Base-by-base conservation (phyloP, 2,888 invertebrate genomes). In the Drosophila crucigera region DNA sequence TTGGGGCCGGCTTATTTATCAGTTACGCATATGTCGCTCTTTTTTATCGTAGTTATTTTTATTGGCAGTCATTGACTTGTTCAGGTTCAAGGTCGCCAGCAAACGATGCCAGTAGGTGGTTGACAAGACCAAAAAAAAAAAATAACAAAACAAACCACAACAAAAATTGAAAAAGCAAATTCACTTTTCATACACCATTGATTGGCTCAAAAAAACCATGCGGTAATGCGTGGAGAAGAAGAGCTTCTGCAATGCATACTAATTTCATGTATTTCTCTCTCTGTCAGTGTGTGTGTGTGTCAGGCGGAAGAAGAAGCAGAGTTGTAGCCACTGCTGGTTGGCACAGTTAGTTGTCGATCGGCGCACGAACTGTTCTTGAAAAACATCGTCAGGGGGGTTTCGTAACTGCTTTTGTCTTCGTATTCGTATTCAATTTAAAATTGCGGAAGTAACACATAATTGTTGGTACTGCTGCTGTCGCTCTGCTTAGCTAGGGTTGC, bases 11-110 rank as follows among this genome's bases (percentile, higher is more conserved):
- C 37, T n/a, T 55, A 37, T 39, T n/a, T 52, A 76, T 64, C 73
- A 78, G 50, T 55, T 65, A 43, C 61, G 39, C 54, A 71, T 39
- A 52, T 52, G 39, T 56, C 31, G 11, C 56, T 41, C n/a, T 30
- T 37, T 28, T 63, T 55, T 69, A 68, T 69, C 62, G 54, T 37
- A 63, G n/a, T 41, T 54, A 47, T 52, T 73, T 72, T 65, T 66
- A 74, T 59, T 60, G 62, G 37, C 69, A 83, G 84, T 86, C 82
- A 84, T 89, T 86, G 89, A 90, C 87, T 89, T 73, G 39, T 71
- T 88, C 87, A 88, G 84, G 87, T 90, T 88, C 87, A 88, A 88
- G 87, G 87, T 80, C 91, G 73, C 28, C 33, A 11, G 22, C 30
- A 10, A 82, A 79, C 68, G 59, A 68, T 76, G 77, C 53, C 82